Conservation (phyloP, 2,888 invertebrate species). For the Epistrophe grossulariae region DNA sequence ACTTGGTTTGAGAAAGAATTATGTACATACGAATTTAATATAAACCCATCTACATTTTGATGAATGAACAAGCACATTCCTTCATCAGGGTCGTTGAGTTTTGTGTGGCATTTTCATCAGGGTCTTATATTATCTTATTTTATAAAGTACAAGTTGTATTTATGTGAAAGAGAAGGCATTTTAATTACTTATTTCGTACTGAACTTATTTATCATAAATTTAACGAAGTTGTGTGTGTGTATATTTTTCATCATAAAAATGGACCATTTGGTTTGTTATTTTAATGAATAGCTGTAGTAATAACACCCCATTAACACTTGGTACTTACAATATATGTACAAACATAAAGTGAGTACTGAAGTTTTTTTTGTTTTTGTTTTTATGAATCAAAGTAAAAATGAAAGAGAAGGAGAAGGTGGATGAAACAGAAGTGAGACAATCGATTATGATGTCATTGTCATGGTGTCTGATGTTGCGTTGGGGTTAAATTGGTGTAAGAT, state of each 20-base stretch:
- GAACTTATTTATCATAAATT: constrained; percentile 40
- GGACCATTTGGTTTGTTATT: constrained; percentile 62
- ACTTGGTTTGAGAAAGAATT: constrained; percentile 7
- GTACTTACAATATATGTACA: not conserved
- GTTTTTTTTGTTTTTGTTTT: not conserved
- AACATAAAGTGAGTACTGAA: constrained; percentile 11
- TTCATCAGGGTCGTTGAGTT: constrained; percentile 16
- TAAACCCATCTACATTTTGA: not conserved
- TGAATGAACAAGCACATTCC: constrained; percentile 22
- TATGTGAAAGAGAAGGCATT: constrained; percentile 13
- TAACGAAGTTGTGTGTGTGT: constrained; percentile 28
- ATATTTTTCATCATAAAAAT: constrained; percentile 36
- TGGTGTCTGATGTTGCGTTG: not conserved
- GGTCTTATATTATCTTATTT: constrained; percentile 6
- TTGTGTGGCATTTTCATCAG: constrained; percentile 11
- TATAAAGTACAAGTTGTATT: not conserved
- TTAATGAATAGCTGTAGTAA: constrained; percentile 57
- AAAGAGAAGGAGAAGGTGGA: not conserved
- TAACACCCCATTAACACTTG: constrained; percentile 69
- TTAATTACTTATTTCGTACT: constrained; percentile 68
- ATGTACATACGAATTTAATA: not conserved
- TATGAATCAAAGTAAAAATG: not conserved
- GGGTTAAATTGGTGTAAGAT: constrained; percentile 33
- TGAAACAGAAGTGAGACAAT: constrained; percentile 25
- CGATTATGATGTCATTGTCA: constrained; percentile 62